Percentiles rank a stretch among this genome's conserved stretches.
These are phyloP conservation scores for Leptosomus discolor DNA, from an alignment of 2,113 vertebrate genomes.

Conservation along the genomic window DNA sequence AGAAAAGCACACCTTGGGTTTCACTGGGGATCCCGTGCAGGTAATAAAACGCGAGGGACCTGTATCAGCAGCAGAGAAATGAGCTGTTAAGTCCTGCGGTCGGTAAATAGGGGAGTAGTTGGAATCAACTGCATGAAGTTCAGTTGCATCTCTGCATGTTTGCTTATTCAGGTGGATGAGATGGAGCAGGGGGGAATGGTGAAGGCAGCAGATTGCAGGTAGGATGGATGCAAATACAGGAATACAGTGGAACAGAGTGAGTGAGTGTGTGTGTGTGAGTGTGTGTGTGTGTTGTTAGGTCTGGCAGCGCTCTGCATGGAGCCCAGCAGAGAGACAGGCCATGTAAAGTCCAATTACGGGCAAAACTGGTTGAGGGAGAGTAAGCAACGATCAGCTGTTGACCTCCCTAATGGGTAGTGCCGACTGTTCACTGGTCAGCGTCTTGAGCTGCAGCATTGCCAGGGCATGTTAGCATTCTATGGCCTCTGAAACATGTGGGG, in stretches of 20 bases:
- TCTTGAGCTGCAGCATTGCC: background rate
- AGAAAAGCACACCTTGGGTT: background rate
- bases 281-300: background rate
- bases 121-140: background rate
- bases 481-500: background rate
- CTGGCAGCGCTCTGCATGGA: background rate
- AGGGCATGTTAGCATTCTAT: background rate
- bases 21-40: background rate
- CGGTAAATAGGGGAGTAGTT: background rate
- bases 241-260: accelerated
- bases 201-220: background rate
- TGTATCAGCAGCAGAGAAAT: background rate
- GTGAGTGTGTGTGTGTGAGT: background rate
- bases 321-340: background rate
- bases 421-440: background rate
- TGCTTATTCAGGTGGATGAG: background rate
- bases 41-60: background rate
- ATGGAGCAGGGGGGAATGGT: background rate
- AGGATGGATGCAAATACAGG: background rate
- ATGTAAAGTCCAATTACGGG: background rate
- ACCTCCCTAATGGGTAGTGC: background rate
- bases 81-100: background rate
- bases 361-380: background rate
- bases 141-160: background rate
- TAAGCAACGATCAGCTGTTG: background rate